These are phyloP conservation scores for Engraulis encrasicolus DNA, from an alignment of 2,113 vertebrate species.

Conservation along the genomic window DNA sequence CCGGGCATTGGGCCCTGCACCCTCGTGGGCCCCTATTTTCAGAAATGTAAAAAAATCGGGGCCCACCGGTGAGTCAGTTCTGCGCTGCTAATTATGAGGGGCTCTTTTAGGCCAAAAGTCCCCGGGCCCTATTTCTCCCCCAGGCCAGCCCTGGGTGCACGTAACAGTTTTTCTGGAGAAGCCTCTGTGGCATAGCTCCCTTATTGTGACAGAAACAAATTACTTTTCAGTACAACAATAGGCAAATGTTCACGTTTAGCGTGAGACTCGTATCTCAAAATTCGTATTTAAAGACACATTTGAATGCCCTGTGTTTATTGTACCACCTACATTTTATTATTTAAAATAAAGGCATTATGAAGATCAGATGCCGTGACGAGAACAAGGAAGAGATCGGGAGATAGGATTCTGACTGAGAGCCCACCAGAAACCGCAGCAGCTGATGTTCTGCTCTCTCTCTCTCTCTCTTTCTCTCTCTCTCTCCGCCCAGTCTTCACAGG, in stretches of 20 bases:
- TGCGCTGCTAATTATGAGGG: too few species aligned
- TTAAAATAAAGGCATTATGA: conserved; percentile 60
- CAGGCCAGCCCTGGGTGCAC: too few species aligned
- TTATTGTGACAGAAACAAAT: neutral
- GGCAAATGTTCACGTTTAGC: neutral
- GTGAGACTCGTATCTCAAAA: neutral
- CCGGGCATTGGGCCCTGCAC: too few species aligned
- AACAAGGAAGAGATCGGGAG: conserved; percentile 66
- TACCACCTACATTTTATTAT: conserved; percentile 51
- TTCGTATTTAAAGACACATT: conserved; percentile 43
- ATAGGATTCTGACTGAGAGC: too few species aligned
- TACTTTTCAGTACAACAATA: neutral
- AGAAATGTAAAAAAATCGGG: too few species aligned
- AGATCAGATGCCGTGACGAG: conserved; percentile 60
- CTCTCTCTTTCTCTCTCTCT: too few species aligned
- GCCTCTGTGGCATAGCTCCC: neutral
- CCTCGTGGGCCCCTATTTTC: too few species aligned
- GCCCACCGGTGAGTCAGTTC: too few species aligned
- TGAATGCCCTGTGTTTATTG: conserved; percentile 52
- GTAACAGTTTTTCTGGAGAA: too few species aligned
- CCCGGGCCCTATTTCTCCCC: too few species aligned
- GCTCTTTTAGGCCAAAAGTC: too few species aligned
- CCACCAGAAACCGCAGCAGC: conserved; percentile 46
- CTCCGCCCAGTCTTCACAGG: conserved; percentile 49
- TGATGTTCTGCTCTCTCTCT: conserved; percentile 49